Evolutionary conservation across 2,113 vertebrate genomes (phyloP).

Genomic region (Platichthys stellatus): DNA sequence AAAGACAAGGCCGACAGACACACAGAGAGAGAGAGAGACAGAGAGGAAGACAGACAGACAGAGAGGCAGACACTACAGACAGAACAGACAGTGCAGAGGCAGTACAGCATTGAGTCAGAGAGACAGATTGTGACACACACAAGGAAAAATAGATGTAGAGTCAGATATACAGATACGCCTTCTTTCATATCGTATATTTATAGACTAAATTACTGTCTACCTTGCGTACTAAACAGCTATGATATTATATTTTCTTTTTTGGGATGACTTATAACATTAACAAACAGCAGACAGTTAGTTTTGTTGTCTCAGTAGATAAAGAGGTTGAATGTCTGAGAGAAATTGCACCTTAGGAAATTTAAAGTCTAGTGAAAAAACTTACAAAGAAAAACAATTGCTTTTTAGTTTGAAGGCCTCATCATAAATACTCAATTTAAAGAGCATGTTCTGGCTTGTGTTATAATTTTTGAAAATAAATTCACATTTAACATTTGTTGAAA

Average conservation of each 20-base stretch:
- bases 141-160: conserved; percentile 23
- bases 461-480: background rate
- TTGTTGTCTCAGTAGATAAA: background rate
- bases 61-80: no score
- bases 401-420: background rate
- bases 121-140: background rate
- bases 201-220: no score
- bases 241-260: no score
- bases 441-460: background rate
- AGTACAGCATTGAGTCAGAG: no score
- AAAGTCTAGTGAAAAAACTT: background rate
- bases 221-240: no score
- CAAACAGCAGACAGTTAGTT: background rate
- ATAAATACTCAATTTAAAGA: background rate
- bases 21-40: conserved; percentile 36
- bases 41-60: background rate
- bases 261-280: background rate
- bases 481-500: background rate
- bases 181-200: background rate
- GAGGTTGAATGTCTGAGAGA: background rate
- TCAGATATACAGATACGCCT: conserved; percentile 5
- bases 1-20: conserved; percentile 8
- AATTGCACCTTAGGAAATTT: background rate
- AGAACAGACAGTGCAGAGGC: no score
- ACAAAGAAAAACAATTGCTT: background rate